Base-by-base conservation (phyloP, 2,113 vertebrate genomes). In the Corydoras sp. region DNA sequence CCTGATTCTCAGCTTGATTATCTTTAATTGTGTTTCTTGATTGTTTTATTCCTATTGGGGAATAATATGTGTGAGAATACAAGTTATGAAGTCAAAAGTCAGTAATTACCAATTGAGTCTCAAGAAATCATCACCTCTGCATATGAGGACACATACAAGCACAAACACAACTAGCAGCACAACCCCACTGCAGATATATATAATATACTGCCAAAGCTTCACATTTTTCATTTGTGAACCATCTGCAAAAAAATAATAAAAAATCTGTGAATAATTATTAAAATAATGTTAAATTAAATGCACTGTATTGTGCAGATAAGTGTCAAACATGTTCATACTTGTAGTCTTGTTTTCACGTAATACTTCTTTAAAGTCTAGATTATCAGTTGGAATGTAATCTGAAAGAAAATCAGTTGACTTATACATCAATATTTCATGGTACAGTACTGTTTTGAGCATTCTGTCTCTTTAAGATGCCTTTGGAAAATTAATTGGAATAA, bases 151-250 rank as follows among this genome's bases (percentile, higher is more conserved):
- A 9, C 76, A 32, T 8, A 85, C 50, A 29, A 83, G 81, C n/a
- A 85, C 24, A 3, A 84, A 76, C 8, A 86, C 76, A 4, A 81
- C 29, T 58, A 82, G 1, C 3, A 29, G 62, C 6, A 65, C 3
- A 0, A 81, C 76, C 53, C 86, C 88, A 58, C 53, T 66, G 53
- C 61, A 77, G 43, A 70, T n/a, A 65, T 83, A 88, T 4, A 83
- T 0, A 5, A 43, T 43, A 11, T 83, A 85, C 0, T 58, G 49
- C 81, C 6, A 43, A 0, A 66, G 2, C 18, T 0, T 0, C 0
- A 5, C 0, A 4, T 0, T 0, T 0, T 10, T 2, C 43, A 1
- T 0, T 10, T 0, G 0, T 2, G 0, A 0, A 3, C 0, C 1
- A 59, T 10, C 0, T 0, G 31, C 4, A 2, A 0, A 1, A 0